Evolutionary conservation across 2,113 vertebrate genomes (phyloP).

Genomic region (Boleophthalmus pectinirostris): DNA sequence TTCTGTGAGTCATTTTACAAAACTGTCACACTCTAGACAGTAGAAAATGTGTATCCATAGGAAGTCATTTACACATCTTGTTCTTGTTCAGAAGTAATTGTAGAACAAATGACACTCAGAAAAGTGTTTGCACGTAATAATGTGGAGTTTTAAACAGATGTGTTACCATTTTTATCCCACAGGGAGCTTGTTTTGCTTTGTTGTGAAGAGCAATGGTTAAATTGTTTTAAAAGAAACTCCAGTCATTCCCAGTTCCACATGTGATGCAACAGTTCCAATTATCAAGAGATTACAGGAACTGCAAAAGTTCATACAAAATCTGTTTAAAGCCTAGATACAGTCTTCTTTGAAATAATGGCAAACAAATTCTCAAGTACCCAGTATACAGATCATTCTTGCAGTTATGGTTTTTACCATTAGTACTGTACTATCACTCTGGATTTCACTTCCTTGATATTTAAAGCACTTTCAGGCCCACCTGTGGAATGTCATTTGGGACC

Average conservation of each 20-base stretch:
- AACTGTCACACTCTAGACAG: not conserved
- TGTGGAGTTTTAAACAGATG: not conserved
- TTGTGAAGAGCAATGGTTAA: not conserved
- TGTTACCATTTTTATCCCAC: not conserved
- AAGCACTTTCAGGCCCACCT: not conserved
- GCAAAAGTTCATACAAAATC: too few species aligned
- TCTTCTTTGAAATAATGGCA: too few species aligned
- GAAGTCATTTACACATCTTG: not conserved
- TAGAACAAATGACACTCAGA: not conserved
- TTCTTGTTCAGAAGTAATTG: not conserved
- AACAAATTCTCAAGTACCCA: too few species aligned
- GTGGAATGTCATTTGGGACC: not conserved
- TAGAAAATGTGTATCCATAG: not conserved
- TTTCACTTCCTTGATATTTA: not conserved
- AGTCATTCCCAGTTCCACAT: too few species aligned
- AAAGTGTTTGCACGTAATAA: not conserved
- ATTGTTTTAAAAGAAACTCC: too few species aligned
- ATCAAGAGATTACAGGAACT: too few species aligned
- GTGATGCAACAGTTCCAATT: too few species aligned
- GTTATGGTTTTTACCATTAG: too few species aligned
- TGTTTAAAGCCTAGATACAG: too few species aligned
- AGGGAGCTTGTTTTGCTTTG: not conserved
- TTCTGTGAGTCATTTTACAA: constrained; percentile 5
- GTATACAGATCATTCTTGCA: too few species aligned
- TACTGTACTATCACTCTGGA: not conserved